These are phyloP conservation scores for Pitangus sulphuratus DNA, from an alignment of 2,797 vertebrate species.

Conservation along the genomic window DNA sequence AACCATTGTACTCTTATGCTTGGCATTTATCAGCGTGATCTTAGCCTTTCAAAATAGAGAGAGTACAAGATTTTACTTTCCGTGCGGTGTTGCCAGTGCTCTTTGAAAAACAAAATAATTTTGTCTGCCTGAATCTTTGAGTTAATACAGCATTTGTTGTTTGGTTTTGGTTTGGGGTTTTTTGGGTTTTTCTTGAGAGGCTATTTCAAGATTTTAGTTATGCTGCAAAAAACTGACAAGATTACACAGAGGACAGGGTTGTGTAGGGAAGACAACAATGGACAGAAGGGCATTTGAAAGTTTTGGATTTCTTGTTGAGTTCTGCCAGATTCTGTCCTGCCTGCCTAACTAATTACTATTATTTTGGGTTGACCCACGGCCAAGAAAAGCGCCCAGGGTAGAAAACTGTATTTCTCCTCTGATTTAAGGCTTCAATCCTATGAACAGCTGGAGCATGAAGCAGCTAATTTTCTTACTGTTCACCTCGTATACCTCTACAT, in stretches of 20 bases:
- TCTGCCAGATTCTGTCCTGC: neutral
- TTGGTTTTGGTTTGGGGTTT: neutral
- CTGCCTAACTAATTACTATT: neutral
- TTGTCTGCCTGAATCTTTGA: neutral
- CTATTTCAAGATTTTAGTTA: neutral
- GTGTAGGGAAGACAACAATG: neutral
- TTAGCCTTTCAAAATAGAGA: neutral
- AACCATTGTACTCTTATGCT: neutral
- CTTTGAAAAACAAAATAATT: neutral
- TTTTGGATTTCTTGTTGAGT: neutral
- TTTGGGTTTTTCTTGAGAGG: neutral
- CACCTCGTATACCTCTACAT: neutral
- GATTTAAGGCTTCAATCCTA: neutral
- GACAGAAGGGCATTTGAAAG: neutral
- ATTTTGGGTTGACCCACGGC: neutral
- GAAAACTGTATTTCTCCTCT: neutral
- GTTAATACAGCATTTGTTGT: neutral
- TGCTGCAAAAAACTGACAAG: neutral
- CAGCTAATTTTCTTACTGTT: neutral
- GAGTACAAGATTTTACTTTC: neutral
- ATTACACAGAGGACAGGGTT: neutral
- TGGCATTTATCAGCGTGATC: neutral
- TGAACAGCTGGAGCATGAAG: neutral
- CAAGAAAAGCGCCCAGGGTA: neutral
- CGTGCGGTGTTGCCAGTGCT: neutral